Percentiles rank a stretch among this genome's conserved stretches.
phyloP scores from a whole-genome alignment of 1,140 invertebrate genomes.

The Orchestia grillus region DNA sequence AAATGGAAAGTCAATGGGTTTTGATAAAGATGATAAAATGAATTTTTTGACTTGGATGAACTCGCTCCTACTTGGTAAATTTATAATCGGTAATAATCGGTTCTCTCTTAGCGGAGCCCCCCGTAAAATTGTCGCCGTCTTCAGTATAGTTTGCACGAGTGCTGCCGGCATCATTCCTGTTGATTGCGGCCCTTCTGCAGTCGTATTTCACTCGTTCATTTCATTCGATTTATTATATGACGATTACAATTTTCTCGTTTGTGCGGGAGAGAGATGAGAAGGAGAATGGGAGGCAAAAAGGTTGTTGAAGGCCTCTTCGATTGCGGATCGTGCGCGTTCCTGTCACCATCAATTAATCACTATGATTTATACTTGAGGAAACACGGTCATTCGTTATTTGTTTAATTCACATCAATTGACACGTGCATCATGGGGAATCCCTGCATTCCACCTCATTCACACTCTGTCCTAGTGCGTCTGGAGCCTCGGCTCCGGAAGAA shows the following conservation, averaged over 20 bases:
- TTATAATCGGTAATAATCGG: not conserved
- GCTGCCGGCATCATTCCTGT: not conserved
- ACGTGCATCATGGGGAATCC: not conserved
- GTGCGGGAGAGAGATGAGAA: no score
- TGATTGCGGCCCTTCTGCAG: not conserved
- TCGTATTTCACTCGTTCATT: not conserved
- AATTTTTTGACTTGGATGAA: no score
- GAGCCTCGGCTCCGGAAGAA: not conserved
- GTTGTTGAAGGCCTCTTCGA: not conserved
- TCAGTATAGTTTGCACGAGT: not conserved
- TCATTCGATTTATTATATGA: not conserved
- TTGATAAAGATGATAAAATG: no score
- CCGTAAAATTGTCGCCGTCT: not conserved
- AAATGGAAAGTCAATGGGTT: no score
- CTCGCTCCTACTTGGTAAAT: no score
- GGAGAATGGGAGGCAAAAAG: not conserved
- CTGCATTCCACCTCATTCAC: not conserved
- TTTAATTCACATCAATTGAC: not conserved
- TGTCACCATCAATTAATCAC: not conserved
- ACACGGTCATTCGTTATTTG: not conserved
- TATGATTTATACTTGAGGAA: not conserved
- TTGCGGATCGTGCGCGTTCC: not conserved
- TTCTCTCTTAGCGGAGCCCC: not conserved
- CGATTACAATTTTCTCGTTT: not conserved
- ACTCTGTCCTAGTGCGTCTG: not conserved